A percentile compares a stretch with the other conserved stretches of the same genome.
These are phyloP conservation scores for Agelas oroides DNA, from an alignment of 37 sponge, comb jelly and placozoan species.

Conservation along the genomic window DNA sequence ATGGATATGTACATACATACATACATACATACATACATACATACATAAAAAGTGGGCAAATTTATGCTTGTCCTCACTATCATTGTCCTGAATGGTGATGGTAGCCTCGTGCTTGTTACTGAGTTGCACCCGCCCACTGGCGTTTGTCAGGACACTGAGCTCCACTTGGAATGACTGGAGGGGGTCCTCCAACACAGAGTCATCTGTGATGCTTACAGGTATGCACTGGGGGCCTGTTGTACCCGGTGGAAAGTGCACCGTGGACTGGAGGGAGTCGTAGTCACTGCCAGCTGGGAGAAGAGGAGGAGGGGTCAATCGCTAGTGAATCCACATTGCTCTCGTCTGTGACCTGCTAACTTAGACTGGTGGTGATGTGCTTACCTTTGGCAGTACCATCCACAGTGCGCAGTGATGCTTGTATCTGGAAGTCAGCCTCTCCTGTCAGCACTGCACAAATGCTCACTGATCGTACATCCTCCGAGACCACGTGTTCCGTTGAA, in stretches of 20 bases:
- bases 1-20: neutral
- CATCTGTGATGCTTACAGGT: constrained; percentile 4
- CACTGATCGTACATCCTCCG: constrained; percentile 3
- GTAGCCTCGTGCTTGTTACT: neutral
- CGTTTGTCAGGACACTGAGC: neutral
- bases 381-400: neutral
- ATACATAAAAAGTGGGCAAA: no score
- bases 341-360: no score
- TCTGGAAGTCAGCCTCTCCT: constrained; percentile 6
- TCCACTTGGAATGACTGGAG: constrained; percentile 13
- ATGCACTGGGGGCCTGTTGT: neutral
- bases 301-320: no score
- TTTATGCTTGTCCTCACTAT: no score
- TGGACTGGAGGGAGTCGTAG: neutral
- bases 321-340: no score
- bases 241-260: neutral
- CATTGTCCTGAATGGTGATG: no score
- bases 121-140: neutral
- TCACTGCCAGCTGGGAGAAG: no score
- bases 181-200: constrained; percentile 6
- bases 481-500: neutral
- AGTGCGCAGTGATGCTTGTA: constrained; percentile 1
- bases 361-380: no score
- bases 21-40: no score
- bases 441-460: constrained; percentile 1